These are phyloP conservation scores for Phaenicophaeus curvirostris DNA, from an alignment of 2,797 vertebrate species.

Conservation along the genomic window DNA sequence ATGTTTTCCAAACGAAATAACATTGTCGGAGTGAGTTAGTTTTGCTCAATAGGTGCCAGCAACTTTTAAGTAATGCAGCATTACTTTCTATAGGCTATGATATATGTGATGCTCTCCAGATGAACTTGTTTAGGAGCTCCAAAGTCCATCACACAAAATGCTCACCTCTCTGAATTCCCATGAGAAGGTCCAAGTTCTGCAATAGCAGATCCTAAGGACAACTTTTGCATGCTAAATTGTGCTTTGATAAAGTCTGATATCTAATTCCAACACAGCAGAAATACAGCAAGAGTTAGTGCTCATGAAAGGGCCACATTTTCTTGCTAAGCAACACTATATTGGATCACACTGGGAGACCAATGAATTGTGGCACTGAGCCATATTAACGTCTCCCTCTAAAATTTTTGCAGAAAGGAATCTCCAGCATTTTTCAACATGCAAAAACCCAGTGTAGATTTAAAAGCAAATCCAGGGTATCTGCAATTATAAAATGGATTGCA, in stretches of 20 bases:
- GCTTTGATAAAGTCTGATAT: conserved; percentile 9
- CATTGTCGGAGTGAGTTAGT: not conserved
- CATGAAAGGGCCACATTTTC: conserved; percentile 33
- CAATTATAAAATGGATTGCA: not conserved
- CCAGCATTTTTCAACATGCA: not conserved
- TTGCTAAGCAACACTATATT: conserved; percentile 12
- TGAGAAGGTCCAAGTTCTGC: not conserved
- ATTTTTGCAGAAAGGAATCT: conserved; percentile 16
- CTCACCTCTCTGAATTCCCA: not conserved
- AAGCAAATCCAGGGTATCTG: not conserved
- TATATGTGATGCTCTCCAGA: not conserved
- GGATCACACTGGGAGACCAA: conserved; percentile 9
- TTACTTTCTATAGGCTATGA: not conserved
- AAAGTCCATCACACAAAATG: not conserved
- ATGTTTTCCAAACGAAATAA: not conserved
- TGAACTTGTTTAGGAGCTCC: not conserved
- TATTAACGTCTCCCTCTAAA: not conserved
- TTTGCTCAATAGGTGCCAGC: not conserved
- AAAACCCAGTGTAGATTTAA: not conserved
- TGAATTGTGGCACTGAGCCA: conserved; percentile 28
- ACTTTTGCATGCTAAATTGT: not conserved
- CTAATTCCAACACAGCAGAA: not conserved
- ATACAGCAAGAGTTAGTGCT: not conserved
- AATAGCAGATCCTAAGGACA: not conserved
- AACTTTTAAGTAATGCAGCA: not conserved